These are phyloP conservation scores for Pagetopsis macropterus DNA, from an alignment of 2,797 vertebrate species.

Conservation along the genomic window DNA sequence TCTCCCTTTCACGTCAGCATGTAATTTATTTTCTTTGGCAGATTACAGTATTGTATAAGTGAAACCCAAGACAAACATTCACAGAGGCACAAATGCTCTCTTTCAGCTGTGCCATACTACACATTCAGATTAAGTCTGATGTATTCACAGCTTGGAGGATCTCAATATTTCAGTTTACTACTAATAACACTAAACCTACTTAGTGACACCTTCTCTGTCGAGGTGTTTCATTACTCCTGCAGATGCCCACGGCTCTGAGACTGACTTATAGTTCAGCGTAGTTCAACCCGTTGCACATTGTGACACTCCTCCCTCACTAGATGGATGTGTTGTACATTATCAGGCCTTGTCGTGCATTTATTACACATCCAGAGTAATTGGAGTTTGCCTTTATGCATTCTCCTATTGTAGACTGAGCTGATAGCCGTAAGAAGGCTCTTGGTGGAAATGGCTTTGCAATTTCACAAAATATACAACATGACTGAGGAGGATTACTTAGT, in stretches of 20 bases:
- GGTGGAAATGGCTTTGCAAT: not conserved
- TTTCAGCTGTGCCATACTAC: slow-evolving; percentile 14
- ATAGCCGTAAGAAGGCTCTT: not conserved
- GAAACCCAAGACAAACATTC: slow-evolving; percentile 9
- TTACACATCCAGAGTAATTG: slow-evolving; percentile 36
- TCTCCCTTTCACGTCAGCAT: slow-evolving; percentile 30
- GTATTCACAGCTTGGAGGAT: slow-evolving; percentile 49
- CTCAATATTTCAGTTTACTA: slow-evolving; percentile 55
- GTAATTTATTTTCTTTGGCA: slow-evolving; percentile 26
- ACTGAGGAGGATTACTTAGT: not conserved
- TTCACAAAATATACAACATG: slow-evolving; percentile 4
- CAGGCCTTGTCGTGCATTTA: slow-evolving; percentile 28
- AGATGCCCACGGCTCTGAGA: slow-evolving; percentile 32
- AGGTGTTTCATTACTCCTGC: slow-evolving; percentile 40
- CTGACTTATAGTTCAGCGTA: slow-evolving; percentile 53
- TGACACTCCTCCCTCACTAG: slow-evolving; percentile 16
- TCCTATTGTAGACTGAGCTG: not conserved
- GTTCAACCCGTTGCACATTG: slow-evolving; percentile 44
- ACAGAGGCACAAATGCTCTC: slow-evolving; percentile 1
- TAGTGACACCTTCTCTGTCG: slow-evolving; percentile 22
- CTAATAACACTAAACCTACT: slow-evolving; percentile 53
- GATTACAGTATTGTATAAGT: slow-evolving; percentile 7
- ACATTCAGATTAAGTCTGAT: slow-evolving; percentile 44
- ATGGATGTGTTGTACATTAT: slow-evolving; percentile 48
- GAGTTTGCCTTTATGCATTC: slow-evolving; percentile 29